These are phyloP conservation scores for Cynaeus angustus DNA, from an alignment of 2,888 invertebrate genomes.

Conservation along the genomic window DNA sequence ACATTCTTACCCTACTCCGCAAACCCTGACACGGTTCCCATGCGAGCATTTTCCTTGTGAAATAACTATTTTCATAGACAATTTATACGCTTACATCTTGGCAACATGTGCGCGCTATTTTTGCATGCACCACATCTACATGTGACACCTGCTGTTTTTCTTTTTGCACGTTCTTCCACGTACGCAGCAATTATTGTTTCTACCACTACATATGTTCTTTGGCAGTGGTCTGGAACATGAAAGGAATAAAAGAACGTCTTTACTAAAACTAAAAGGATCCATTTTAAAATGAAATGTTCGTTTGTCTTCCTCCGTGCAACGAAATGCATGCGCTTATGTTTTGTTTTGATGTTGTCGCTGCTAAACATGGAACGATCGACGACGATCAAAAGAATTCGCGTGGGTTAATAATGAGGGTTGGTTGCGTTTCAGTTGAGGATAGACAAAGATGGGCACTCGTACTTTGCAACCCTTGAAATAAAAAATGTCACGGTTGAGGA, in stretches of 20 bases:
- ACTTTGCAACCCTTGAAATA: conserved; percentile 94
- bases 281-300: too few species aligned
- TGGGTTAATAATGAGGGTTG: conserved; percentile 10
- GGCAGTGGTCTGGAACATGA: conserved; percentile 52
- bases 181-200: conserved; percentile 44
- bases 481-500: conserved; percentile 96
- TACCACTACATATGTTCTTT: conserved; percentile 54
- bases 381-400: conserved; percentile 8
- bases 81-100: conserved; percentile 58
- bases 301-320: too few species aligned
- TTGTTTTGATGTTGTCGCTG: neutral
- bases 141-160: conserved; percentile 63
- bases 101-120: conserved; percentile 61
- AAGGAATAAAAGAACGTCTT: too few species aligned
- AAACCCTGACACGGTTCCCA: conserved; percentile 48
- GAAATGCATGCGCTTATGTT: too few species aligned
- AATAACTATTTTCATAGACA: conserved; percentile 56
- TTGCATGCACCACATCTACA: conserved; percentile 55
- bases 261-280: neutral
- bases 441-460: conserved; percentile 94
- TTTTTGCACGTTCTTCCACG: conserved; percentile 44
- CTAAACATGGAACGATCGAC: neutral
- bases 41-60: conserved; percentile 44
- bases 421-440: conserved; percentile 82
- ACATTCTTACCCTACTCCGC: conserved; percentile 50